phyloP scores from a whole-genome alignment of 2,888 invertebrate species.

The Clanis bilineata region DNA sequence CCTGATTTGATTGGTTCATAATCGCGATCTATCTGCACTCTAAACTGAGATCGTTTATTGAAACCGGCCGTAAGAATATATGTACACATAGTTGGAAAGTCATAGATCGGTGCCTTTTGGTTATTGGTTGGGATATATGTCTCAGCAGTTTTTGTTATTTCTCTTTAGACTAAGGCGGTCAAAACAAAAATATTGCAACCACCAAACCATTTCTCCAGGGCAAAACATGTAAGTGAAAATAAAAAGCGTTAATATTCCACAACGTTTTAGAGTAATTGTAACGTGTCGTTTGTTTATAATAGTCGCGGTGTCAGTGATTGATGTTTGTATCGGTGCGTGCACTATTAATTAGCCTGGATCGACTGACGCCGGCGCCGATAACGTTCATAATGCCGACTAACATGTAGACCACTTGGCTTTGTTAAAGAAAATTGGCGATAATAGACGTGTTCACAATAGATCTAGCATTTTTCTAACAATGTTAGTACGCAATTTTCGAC shows the following conservation, averaged over 20 bases:
- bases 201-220: not conserved
- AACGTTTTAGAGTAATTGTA: slow-evolving; percentile 47
- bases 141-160: too few relatives aligned
- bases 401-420: not conserved
- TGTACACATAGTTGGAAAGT: too few relatives aligned
- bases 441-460: not conserved
- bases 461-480: too few relatives aligned
- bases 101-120: too few relatives aligned
- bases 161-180: too few relatives aligned
- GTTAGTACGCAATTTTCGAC: too few relatives aligned
- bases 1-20: too few relatives aligned
- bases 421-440: not conserved
- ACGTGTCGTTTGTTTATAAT: slow-evolving; percentile 43
- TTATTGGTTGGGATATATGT: too few relatives aligned
- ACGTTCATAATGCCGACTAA: not conserved
- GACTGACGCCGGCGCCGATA: slow-evolving; percentile 26
- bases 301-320: slow-evolving; percentile 53
- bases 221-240: slow-evolving; percentile 23
- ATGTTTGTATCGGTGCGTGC: slow-evolving; percentile 54
- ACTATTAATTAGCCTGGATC: slow-evolving; percentile 59
- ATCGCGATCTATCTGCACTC: too few relatives aligned
- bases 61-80: too few relatives aligned
- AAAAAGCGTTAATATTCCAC: slow-evolving; percentile 37
- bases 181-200: not conserved
- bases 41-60: too few relatives aligned